Base-by-base conservation (phyloP, 2,797 vertebrate genomes). In the Otus scops region DNA sequence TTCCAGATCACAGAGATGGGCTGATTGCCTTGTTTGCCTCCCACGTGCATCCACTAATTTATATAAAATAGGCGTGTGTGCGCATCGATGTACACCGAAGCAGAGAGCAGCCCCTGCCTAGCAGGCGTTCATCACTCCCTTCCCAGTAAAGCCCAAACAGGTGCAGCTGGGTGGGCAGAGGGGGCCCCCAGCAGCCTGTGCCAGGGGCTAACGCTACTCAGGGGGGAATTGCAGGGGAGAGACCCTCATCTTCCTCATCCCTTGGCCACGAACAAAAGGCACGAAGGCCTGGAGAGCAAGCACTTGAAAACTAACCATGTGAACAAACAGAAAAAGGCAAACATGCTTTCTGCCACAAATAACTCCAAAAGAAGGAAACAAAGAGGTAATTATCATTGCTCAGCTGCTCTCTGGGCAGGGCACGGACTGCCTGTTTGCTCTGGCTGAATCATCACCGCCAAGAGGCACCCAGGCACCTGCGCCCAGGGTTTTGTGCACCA, bases 201-300 rank as follows among this genome's bases (percentile, higher is more conserved):
- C 32, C 3, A 0, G 54, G 18, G 21, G 13, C n/a, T 71, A 12
- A 38, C 10, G 3, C 30, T 4, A 19, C 63, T 9, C 0, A 0
- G 19, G 22, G n/a, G 13, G 15, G 14, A 34, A 64, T 51, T 15
- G 19, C 38, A 59, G 23, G 34, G 24, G 18, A 48, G 51, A 53
- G 9, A 67, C 27, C 75, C 34, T 71, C 75, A 9, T 48, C 54
- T 38, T 34, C 56, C 43, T 59, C 71, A 13, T 38, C 32, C 34
- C 27, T 27, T 2, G 23, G 8, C 47, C 47, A 5, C 0, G 5
- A 51, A 56, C 59, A 45, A 26, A 59, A 14, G 50, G 38, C 36
- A 24, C 1, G 13, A 11, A 20, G 41, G 28, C n/a, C 6, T 2
- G 28, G 56, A 65, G 57, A 57, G 76, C 39, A 22, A 69, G 84